Evolutionary conservation across 1,140 invertebrate species (phyloP).

Genomic region (Stegodyphus mimosarum): DNA sequence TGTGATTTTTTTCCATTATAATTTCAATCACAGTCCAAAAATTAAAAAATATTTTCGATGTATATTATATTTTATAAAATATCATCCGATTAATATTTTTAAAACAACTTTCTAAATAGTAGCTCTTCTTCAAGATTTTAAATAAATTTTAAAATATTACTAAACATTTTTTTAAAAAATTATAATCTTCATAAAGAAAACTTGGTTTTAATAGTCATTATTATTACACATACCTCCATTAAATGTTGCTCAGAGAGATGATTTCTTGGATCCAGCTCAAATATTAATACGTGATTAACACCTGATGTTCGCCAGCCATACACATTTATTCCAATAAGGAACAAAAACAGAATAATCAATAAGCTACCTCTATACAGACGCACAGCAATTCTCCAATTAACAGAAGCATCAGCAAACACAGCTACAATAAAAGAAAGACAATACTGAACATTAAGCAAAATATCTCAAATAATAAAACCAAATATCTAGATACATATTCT

Average conservation of each 20-base stretch:
- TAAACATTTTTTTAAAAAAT: too few species aligned
- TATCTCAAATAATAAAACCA: neutral
- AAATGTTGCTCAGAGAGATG: constrained; percentile 95
- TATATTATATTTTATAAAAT: too few species aligned
- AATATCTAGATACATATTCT: too few species aligned
- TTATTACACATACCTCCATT: constrained; percentile 78
- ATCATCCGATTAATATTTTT: too few species aligned
- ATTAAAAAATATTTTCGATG: too few species aligned
- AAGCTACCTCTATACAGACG: constrained; percentile 92
- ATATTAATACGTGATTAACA: constrained; percentile 99
- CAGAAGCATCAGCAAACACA: constrained; percentile 62
- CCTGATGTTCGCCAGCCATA: constrained; percentile 99
- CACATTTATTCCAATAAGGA: constrained; percentile 95
- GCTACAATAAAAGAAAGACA: constrained; percentile 25
- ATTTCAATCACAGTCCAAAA: too few species aligned
- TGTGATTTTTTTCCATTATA: too few species aligned
- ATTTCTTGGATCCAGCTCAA: constrained; percentile 97
- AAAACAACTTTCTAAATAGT: too few species aligned
- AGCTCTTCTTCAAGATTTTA: too few species aligned
- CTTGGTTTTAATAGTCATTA: too few species aligned
- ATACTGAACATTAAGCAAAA: neutral
- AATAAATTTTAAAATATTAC: too few species aligned
- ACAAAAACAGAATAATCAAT: constrained; percentile 92
- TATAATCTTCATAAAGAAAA: too few species aligned
- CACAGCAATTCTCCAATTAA: constrained; percentile 82